phyloP scores from a whole-genome alignment of 2,888 invertebrate genomes.

The Tachystola acroxantha region DNA sequence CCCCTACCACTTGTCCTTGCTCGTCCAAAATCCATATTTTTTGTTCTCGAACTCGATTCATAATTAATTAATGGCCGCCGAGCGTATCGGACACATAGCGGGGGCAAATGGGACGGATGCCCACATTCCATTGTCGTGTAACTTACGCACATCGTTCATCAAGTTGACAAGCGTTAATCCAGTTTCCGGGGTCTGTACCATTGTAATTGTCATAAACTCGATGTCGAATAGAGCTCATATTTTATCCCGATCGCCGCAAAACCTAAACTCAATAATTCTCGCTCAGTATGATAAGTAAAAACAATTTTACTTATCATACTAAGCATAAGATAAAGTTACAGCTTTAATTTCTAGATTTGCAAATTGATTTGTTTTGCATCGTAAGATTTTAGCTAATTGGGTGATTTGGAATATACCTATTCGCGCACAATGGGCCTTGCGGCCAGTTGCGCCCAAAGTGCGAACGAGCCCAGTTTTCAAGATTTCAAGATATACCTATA shows the following conservation, averaged over 20 bases:
- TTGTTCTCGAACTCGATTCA: conserved; percentile 32
- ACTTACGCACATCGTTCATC: conserved; percentile 75
- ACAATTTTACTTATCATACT: no score
- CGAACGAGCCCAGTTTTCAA: no score
- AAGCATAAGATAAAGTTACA: no score
- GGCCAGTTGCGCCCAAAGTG: no score
- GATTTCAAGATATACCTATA: no score
- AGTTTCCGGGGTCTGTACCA: conserved; percentile 64
- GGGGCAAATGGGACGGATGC: conserved; percentile 59
- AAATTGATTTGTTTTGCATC: no score
- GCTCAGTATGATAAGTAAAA: no score
- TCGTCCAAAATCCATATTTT: not conserved
- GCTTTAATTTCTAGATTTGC: no score
- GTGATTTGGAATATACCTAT: not conserved
- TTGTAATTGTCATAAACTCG: conserved; percentile 9
- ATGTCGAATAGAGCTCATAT: no score
- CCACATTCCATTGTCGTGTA: conserved; percentile 73
- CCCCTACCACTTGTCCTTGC: not conserved
- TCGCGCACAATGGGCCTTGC: not conserved
- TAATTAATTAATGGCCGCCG: conserved; percentile 59
- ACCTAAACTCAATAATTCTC: no score
- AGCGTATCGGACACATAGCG: conserved; percentile 50
- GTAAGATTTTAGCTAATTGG: no score
- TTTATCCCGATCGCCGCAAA: no score
- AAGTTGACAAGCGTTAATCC: conserved; percentile 77